These are phyloP conservation scores for Rallus crepitans DNA, from an alignment of 2,797 vertebrate genomes.

Conservation along the genomic window DNA sequence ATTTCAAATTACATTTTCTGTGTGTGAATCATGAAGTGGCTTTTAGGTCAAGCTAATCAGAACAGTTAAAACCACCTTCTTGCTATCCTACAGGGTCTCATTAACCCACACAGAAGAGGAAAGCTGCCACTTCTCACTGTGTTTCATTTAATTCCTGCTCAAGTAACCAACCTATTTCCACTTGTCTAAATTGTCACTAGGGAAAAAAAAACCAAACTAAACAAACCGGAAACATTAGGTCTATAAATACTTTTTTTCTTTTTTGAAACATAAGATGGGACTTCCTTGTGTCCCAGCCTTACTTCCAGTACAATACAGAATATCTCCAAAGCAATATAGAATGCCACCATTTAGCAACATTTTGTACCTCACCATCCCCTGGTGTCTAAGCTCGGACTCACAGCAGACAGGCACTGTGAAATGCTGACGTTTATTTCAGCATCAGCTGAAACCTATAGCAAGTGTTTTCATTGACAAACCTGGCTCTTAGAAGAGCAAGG, in stretches of 20 bases:
- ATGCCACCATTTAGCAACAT: background rate
- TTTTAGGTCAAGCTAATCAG: conserved; percentile 64
- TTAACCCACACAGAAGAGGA: conserved; percentile 41
- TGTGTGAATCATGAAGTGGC: conserved; percentile 27
- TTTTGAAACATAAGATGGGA: background rate
- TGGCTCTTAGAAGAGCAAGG: background rate
- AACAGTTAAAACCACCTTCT: conserved; percentile 42
- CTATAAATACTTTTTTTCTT: background rate
- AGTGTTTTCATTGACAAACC: background rate
- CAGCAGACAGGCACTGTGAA: background rate
- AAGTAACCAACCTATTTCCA: conserved; percentile 26
- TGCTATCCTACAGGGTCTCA: conserved; percentile 41
- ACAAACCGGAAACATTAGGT: background rate
- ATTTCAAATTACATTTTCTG: conserved; percentile 44
- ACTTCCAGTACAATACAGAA: background rate
- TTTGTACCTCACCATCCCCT: background rate
- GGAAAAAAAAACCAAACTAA: background rate
- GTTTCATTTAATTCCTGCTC: conserved; percentile 54
- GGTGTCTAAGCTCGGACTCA: background rate
- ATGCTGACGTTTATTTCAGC: background rate
- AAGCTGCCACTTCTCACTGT: conserved; percentile 27
- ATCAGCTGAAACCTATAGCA: background rate
- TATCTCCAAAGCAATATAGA: too few relatives aligned
- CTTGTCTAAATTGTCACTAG: conserved; percentile 15
- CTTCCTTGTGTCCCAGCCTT: background rate